Percentiles rank a stretch among this genome's conserved stretches.
These are phyloP conservation scores for Cetoscarus ocellatus DNA, from an alignment of 2,797 vertebrate species.

Conservation along the genomic window DNA sequence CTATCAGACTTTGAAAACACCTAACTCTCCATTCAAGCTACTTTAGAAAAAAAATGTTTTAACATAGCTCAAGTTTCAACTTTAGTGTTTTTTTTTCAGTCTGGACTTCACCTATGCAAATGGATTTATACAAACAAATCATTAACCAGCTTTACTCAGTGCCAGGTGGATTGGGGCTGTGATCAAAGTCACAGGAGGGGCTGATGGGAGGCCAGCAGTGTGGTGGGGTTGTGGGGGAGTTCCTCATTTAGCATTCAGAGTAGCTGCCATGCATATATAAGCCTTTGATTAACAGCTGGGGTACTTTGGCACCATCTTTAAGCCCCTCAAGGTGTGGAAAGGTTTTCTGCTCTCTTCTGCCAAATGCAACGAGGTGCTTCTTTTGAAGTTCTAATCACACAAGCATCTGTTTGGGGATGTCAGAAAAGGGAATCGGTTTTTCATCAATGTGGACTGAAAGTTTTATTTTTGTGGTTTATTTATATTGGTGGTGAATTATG, in stretches of 20 bases:
- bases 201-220: constrained; percentile 46
- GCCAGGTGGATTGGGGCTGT: constrained; percentile 55
- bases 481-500: background rate
- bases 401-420: constrained; percentile 62
- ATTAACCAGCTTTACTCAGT: constrained; percentile 13
- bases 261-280: constrained; percentile 65
- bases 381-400: constrained; percentile 70
- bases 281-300: constrained; percentile 73
- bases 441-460: constrained; percentile 12
- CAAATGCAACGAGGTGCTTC: constrained; percentile 57
- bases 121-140: constrained; percentile 20
- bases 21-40: too few relatives aligned
- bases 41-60: too few relatives aligned
- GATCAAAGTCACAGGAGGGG: constrained; percentile 67
- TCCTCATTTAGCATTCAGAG: constrained; percentile 63
- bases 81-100: background rate
- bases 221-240: constrained; percentile 1
- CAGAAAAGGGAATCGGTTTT: constrained; percentile 18
- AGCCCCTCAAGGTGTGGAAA: constrained; percentile 61
- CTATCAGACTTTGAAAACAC: too few relatives aligned
- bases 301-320: constrained; percentile 48
- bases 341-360: constrained; percentile 55
- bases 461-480: constrained; percentile 36
- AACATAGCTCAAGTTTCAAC: background rate
- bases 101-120: background rate